Conservation (phyloP, 2,113 vertebrate species). For the Holacanthus passer region DNA sequence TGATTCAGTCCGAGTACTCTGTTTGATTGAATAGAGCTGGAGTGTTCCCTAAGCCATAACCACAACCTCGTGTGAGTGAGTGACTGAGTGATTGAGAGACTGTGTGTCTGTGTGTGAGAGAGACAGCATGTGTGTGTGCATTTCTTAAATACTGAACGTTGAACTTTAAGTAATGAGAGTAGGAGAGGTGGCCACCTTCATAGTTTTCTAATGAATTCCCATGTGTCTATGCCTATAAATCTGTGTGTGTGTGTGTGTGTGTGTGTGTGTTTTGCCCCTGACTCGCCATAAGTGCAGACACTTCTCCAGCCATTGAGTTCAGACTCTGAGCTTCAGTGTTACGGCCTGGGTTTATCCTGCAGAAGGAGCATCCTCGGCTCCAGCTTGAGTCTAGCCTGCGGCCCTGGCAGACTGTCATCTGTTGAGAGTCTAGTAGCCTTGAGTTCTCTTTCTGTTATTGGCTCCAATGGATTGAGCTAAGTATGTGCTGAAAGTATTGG, state of each 20-base stretch:
- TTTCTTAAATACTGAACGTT: slow-evolving; percentile 54
- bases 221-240: slow-evolving; percentile 27
- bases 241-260: slow-evolving; percentile 26
- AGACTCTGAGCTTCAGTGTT: slow-evolving; percentile 45
- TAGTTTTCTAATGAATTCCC: slow-evolving; percentile 41
- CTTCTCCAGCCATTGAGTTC: slow-evolving; percentile 59
- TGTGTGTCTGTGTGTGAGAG: slow-evolving; percentile 22
- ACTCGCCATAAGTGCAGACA: slow-evolving; percentile 46
- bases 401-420: slow-evolving; percentile 66
- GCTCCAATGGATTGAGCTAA: slow-evolving; percentile 62
- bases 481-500: slow-evolving; percentile 65
- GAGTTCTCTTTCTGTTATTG: slow-evolving; percentile 55
- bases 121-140: background rate
- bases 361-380: slow-evolving; percentile 46
- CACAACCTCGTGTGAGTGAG: slow-evolving; percentile 66
- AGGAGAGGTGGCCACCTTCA: background rate
- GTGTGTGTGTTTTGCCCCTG: slow-evolving; percentile 34
- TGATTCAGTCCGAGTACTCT: slow-evolving; percentile 75
- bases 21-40: slow-evolving; percentile 78
- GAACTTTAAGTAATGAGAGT: slow-evolving; percentile 45
- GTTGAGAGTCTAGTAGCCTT: slow-evolving; percentile 61
- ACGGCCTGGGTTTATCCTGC: slow-evolving; percentile 56
- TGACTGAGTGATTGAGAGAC: background rate
- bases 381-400: slow-evolving; percentile 64
- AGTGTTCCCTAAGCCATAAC: slow-evolving; percentile 79